phyloP scores from a whole-genome alignment of 2,888 invertebrate species.

The Lycia hirtaria region DNA sequence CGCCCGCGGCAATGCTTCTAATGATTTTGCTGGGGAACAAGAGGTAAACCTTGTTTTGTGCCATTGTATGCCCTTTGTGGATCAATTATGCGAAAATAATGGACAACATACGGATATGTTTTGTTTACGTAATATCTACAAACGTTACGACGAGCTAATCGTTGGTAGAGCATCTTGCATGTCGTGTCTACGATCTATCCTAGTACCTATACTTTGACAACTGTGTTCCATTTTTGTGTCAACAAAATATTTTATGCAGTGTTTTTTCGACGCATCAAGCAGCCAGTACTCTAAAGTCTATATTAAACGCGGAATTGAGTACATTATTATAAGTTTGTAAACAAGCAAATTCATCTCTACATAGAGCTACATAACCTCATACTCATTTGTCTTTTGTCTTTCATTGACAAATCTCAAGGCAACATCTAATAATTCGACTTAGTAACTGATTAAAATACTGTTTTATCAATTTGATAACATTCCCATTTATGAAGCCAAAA shows the following conservation, averaged over 20 bases:
- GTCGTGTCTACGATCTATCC: slow-evolving; percentile 51
- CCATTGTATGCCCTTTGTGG: slow-evolving; percentile 47
- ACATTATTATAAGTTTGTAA: slow-evolving; percentile 6
- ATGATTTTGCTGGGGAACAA: slow-evolving; percentile 81
- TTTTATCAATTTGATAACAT: slow-evolving; percentile 14
- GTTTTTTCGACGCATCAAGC: background rate
- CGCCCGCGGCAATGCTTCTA: slow-evolving; percentile 73
- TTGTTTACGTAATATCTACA: slow-evolving; percentile 81
- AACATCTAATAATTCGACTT: slow-evolving; percentile 10
- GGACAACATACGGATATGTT: slow-evolving; percentile 61
- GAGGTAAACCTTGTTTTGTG: slow-evolving; percentile 72
- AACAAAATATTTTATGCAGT: slow-evolving; percentile 60
- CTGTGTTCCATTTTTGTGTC: slow-evolving; percentile 63
- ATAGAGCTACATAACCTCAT: slow-evolving; percentile 37
- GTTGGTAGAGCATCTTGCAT: slow-evolving; percentile 45
- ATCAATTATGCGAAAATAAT: slow-evolving; percentile 53
- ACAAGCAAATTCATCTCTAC: slow-evolving; percentile 21
- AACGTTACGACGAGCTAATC: slow-evolving; percentile 63
- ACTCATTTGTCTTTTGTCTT: slow-evolving; percentile 34
- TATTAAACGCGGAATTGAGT: background rate
- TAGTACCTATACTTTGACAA: slow-evolving; percentile 67
- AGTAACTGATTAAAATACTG: slow-evolving; percentile 3
- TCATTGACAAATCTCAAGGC: slow-evolving; percentile 35
- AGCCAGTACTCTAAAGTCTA: background rate
- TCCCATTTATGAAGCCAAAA: background rate